These are phyloP conservation scores for Eurypyga helias DNA, from an alignment of 2,113 vertebrate species.

Conservation along the genomic window DNA sequence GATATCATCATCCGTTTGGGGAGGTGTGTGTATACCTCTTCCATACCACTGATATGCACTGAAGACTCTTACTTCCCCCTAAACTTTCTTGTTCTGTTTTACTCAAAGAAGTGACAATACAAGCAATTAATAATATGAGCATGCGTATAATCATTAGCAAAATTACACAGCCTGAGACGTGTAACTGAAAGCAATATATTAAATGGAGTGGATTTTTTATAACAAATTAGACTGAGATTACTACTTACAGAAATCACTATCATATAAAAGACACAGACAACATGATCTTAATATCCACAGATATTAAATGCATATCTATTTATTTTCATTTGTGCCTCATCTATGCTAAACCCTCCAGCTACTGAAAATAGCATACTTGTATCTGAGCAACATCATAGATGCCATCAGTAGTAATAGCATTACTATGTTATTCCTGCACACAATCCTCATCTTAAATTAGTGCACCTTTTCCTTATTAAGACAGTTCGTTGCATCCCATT, in stretches of 20 bases:
- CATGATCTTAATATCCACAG: not conserved
- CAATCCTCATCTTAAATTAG: not conserved
- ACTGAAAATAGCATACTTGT: not conserved
- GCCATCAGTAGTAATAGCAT: not conserved
- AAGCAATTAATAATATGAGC: not conserved
- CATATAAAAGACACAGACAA: not conserved
- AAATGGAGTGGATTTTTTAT: not conserved
- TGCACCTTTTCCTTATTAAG: not conserved
- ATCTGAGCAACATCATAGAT: not conserved
- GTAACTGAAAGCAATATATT: not conserved
- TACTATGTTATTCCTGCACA: not conserved
- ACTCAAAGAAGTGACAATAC: not conserved
- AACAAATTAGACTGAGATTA: not conserved
- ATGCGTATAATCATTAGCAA: not conserved
- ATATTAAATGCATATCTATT: not conserved
- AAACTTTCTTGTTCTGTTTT: not conserved
- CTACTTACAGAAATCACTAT: not conserved
- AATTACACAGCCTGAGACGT: not conserved
- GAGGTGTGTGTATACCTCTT: not conserved
- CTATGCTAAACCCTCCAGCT: slow-evolving; percentile 1
- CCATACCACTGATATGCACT: not conserved
- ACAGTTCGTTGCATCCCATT: not conserved
- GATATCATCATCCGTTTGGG: not conserved
- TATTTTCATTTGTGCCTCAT: not conserved
- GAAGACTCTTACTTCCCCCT: not conserved